Conservation (phyloP, 2,797 vertebrate genomes). For the Balearica regulorum region DNA sequence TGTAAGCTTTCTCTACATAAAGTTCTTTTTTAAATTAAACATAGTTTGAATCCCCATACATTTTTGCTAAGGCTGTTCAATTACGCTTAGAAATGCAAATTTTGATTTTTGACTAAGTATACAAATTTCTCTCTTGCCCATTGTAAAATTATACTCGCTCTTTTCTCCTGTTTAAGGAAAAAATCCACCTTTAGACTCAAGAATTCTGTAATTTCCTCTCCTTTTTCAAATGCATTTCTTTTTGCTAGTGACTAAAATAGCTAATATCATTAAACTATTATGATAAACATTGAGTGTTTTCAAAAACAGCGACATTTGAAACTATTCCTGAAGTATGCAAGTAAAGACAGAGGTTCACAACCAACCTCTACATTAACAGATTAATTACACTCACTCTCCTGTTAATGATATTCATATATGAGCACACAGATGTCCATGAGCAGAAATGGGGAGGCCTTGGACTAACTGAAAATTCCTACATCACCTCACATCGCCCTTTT, state of each 20-base stretch:
- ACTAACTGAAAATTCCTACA: background rate
- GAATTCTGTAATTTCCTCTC: background rate
- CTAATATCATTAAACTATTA: background rate
- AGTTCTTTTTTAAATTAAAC: background rate
- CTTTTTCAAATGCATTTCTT: background rate
- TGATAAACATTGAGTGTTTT: background rate
- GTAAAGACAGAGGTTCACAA: background rate
- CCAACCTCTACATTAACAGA: background rate
- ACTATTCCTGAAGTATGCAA: background rate
- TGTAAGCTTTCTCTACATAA: background rate
- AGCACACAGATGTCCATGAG: accelerated
- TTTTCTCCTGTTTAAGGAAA: background rate
- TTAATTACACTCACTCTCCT: background rate
- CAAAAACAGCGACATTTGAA: background rate
- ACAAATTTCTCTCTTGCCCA: background rate
- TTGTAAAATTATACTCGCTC: background rate
- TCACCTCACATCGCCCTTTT: background rate
- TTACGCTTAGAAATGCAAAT: background rate
- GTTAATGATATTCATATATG: background rate
- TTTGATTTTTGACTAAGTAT: background rate
- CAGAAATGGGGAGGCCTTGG: no score
- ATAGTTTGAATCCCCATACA: background rate
- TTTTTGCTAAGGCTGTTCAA: background rate
- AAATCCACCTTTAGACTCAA: background rate
- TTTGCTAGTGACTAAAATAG: background rate